Evolutionary conservation across 2,888 invertebrate genomes (phyloP).

Genomic region (Syrista parreyssii): DNA sequence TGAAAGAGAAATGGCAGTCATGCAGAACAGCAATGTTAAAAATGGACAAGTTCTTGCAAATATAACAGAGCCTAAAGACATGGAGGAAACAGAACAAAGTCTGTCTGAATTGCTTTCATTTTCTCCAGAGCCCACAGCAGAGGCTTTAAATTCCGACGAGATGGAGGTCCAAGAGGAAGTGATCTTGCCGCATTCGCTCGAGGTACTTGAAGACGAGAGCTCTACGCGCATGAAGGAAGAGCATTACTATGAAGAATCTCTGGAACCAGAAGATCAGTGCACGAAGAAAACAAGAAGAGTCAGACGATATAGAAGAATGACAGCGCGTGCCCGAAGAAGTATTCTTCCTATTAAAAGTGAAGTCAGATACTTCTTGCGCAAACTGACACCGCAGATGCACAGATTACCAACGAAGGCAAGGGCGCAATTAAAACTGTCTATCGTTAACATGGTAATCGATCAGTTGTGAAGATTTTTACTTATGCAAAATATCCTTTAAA

Average conservation of each 20-base stretch:
- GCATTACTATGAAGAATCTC: conserved; percentile 33
- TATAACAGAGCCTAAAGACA: background rate
- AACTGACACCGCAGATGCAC: conserved; percentile 57
- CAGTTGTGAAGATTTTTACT: conserved; percentile 43
- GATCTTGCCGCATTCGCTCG: conserved; percentile 27
- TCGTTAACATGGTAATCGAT: conserved; percentile 63
- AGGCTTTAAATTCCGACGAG: conserved; percentile 25
- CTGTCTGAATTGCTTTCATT: conserved; percentile 39
- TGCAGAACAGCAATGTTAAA: conserved; percentile 7
- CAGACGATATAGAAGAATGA: conserved; percentile 31
- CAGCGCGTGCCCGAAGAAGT: conserved; percentile 49
- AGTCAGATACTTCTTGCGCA: conserved; percentile 52
- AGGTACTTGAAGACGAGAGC: conserved; percentile 32
- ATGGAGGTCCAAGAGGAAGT: conserved; percentile 38
- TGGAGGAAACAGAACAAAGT: conserved; percentile 10
- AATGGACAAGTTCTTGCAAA: conserved; percentile 23
- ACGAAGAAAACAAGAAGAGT: conserved; percentile 20
- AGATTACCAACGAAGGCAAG: conserved; percentile 57
- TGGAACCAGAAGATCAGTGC: conserved; percentile 23
- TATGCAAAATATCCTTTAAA: background rate
- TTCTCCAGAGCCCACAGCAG: conserved; percentile 29
- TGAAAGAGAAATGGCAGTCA: background rate
- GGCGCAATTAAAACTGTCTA: conserved; percentile 58
- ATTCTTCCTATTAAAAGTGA: conserved; percentile 58
- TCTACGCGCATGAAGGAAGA: conserved; percentile 29